Percentiles rank a stretch among this genome's conserved stretches.
Evolutionary conservation across 1,140 invertebrate species (phyloP).

Genomic region (Eupristina koningsbergeri): DNA sequence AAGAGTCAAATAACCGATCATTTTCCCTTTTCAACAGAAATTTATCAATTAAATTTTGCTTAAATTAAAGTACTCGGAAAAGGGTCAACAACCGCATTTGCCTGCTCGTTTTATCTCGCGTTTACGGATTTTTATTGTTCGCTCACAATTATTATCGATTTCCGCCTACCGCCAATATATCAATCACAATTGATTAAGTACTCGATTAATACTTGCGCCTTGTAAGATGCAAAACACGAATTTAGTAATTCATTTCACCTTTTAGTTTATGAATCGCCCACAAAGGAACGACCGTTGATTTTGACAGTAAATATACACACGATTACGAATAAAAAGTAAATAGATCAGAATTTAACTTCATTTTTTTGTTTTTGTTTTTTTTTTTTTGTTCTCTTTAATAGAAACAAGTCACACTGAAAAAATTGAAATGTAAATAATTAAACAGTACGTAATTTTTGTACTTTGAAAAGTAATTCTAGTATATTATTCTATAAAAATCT

Average conservation of each 20-base stretch:
- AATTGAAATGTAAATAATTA: conserved; percentile 47
- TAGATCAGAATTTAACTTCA: conserved; percentile 3
- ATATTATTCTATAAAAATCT: conserved; percentile 39
- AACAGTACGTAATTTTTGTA: conserved; percentile 43
- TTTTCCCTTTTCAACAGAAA: background rate
- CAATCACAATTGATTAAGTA: conserved; percentile 48
- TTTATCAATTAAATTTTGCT: background rate
- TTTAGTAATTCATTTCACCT: conserved; percentile 25
- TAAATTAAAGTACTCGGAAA: background rate
- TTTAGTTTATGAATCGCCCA: background rate
- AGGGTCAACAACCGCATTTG: conserved; percentile 29
- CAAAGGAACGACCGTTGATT: background rate
- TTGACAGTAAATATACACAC: conserved; percentile 15
- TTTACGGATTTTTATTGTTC: conserved; percentile 45
- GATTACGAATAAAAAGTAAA: conserved; percentile 2
- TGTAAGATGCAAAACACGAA: conserved; percentile 30
- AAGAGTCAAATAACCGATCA: conserved; percentile 10
- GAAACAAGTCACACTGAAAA: conserved; percentile 52
- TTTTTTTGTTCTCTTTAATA: background rate
- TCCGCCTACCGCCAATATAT: conserved; percentile 40
- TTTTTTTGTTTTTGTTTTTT: conserved; percentile 3
- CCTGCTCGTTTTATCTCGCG: conserved; percentile 8
- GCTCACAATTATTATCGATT: conserved; percentile 50
- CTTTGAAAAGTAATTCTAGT: conserved; percentile 20
- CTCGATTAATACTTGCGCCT: conserved; percentile 42